Percentiles rank a stretch among this genome's conserved stretches.
These are phyloP conservation scores for Drosophila sp. DNA, from an alignment of 1,140 invertebrate species.

Conservation along the genomic window DNA sequence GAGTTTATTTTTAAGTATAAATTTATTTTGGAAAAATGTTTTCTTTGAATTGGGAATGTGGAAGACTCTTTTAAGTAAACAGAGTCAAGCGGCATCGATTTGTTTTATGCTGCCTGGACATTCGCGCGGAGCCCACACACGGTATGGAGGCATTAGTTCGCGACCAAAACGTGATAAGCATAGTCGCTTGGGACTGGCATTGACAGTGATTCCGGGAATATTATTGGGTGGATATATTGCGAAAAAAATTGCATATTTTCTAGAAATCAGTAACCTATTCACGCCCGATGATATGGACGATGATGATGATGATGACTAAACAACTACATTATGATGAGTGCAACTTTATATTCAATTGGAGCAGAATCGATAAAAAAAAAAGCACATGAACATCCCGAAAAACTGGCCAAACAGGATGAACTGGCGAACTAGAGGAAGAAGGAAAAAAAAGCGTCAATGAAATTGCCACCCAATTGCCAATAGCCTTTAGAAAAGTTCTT, in stretches of 20 bases:
- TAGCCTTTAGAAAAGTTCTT: background rate
- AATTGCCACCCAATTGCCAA: conserved; percentile 2
- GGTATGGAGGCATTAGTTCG: conserved; percentile 16
- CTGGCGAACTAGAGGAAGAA: background rate
- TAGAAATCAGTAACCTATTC: conserved; percentile 44
- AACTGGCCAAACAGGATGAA: conserved; percentile 13
- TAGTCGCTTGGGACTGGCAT: background rate
- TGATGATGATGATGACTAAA: conserved; percentile 38
- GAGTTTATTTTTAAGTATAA: background rate
- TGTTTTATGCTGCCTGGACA: background rate
- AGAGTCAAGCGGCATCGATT: background rate
- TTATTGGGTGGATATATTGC: conserved; percentile 36
- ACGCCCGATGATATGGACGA: conserved; percentile 30
- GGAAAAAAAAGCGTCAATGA: background rate
- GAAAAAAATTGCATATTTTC: conserved; percentile 46
- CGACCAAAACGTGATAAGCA: background rate
- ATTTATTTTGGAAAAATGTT: conserved; percentile 17
- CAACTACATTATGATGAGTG: background rate
- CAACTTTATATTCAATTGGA: background rate
- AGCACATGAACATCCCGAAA: conserved; percentile 2
- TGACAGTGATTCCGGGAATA: conserved; percentile 43
- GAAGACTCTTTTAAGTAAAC: background rate
- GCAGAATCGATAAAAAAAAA: background rate
- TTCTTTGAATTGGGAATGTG: conserved; percentile 24
- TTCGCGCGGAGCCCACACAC: background rate